phyloP scores from a whole-genome alignment of 2,113 vertebrate species.

The Bufo gargarizans region DNA sequence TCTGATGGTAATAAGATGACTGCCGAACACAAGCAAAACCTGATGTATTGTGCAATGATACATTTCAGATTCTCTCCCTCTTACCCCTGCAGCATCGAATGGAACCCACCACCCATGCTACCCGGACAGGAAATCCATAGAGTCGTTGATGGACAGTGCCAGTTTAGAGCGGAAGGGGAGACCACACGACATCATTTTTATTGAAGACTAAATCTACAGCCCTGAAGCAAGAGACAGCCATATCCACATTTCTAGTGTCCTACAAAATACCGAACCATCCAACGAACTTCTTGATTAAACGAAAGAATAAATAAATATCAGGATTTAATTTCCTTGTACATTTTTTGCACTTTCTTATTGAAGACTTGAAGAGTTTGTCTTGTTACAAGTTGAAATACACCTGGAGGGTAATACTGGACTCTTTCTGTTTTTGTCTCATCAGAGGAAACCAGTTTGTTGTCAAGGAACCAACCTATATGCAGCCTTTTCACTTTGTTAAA shows the following conservation, averaged over 20 bases:
- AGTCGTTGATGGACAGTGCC: constrained; percentile 73
- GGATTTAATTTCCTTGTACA: constrained; percentile 67
- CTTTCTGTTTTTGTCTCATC: constrained; percentile 54
- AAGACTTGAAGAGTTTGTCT: constrained; percentile 72
- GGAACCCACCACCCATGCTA: constrained; percentile 72
- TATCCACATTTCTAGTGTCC: constrained; percentile 58
- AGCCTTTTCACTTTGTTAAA: constrained; percentile 47
- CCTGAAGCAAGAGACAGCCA: constrained; percentile 33
- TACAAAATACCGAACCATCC: constrained; percentile 53
- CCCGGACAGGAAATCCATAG: constrained; percentile 76
- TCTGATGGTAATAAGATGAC: not conserved
- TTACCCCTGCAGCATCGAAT: constrained; percentile 73
- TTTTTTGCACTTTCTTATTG: constrained; percentile 77
- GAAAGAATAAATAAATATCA: constrained; percentile 22
- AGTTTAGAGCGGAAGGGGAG: constrained; percentile 74
- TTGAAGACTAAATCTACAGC: constrained; percentile 70
- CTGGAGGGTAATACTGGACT: constrained; percentile 45
- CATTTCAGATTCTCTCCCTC: not conserved
- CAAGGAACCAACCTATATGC: constrained; percentile 47
- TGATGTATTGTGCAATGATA: not conserved
- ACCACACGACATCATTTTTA: constrained; percentile 72
- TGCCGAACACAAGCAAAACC: too few species aligned
- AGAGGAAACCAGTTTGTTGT: constrained; percentile 25
- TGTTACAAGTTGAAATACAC: constrained; percentile 62
- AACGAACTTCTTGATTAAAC: constrained; percentile 53